phyloP scores from a whole-genome alignment of 2,888 invertebrate genomes.

The Plutella xylostella region DNA sequence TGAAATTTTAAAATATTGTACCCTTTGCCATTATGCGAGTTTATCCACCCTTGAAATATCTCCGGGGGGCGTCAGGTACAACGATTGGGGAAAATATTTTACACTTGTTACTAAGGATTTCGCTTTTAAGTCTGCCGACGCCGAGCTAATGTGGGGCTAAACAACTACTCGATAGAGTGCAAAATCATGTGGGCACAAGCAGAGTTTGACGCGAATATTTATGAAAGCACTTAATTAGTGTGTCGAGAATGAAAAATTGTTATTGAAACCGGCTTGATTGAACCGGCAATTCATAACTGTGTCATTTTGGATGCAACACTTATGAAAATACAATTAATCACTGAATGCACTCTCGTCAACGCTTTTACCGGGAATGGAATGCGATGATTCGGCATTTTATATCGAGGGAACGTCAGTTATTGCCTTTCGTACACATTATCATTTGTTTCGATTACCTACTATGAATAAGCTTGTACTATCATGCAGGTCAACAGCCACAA shows the following conservation, averaged over 20 bases:
- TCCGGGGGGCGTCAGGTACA: conserved; percentile 67
- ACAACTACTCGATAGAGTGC: conserved; percentile 1
- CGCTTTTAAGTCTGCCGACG: conserved; percentile 53
- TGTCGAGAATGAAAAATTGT: conserved; percentile 69
- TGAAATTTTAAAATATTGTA: conserved; percentile 72
- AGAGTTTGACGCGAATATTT: conserved; percentile 50
- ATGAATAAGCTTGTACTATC: too few species aligned
- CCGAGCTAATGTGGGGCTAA: conserved; percentile 7
- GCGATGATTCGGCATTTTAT: conserved; percentile 42
- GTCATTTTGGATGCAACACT: conserved; percentile 61
- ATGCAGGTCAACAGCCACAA: too few species aligned
- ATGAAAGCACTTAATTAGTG: conserved; percentile 68
- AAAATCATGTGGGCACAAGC: conserved; percentile 12
- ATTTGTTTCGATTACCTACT: too few species aligned
- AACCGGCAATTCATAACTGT: conserved; percentile 65
- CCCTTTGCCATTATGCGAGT: conserved; percentile 70
- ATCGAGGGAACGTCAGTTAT: conserved; percentile 11
- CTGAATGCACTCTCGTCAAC: conserved; percentile 30
- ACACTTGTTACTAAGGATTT: conserved; percentile 69
- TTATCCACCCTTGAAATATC: conserved; percentile 72
- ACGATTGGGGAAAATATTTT: conserved; percentile 70
- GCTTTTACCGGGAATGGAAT: conserved; percentile 39
- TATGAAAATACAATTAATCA: conserved; percentile 63
- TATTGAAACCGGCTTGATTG: conserved; percentile 66
- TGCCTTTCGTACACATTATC: conserved; percentile 10